Evolutionary conservation across 1,140 invertebrate species (phyloP).

Genomic region (Ruditapes philippinarum): DNA sequence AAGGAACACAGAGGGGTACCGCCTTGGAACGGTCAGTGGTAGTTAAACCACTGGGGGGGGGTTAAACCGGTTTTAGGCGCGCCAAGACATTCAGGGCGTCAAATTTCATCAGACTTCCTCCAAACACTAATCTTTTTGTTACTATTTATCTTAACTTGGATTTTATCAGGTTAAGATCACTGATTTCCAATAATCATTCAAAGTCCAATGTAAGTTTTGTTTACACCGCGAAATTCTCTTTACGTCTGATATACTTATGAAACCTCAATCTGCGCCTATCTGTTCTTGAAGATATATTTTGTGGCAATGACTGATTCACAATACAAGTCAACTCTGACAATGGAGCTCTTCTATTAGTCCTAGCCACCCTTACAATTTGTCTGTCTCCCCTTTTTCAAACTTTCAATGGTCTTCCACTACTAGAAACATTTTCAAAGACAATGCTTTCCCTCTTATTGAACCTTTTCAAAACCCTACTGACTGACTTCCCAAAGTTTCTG

Average conservation of each 20-base stretch:
- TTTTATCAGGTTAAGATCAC: neutral
- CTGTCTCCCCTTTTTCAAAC: neutral
- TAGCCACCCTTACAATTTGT: neutral
- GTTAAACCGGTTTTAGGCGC: too few relatives aligned
- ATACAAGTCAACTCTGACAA: neutral
- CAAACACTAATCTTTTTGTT: neutral
- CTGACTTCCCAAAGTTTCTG: neutral
- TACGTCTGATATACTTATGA: too few relatives aligned
- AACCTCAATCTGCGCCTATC: too few relatives aligned
- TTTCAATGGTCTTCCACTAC: neutral
- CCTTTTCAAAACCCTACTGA: neutral
- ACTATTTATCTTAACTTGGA: neutral
- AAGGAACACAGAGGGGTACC: too few relatives aligned
- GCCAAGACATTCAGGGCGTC: neutral
- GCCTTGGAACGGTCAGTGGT: too few relatives aligned
- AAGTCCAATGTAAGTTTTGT: neutral
- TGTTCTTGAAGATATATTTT: neutral
- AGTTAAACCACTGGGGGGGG: too few relatives aligned
- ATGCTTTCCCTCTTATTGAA: neutral
- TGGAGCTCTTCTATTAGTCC: neutral
- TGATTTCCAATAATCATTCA: neutral
- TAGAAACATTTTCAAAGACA: neutral
- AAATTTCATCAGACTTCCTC: neutral
- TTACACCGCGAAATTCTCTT: neutral
- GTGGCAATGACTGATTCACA: neutral